Evolutionary conservation across 2,797 vertebrate species (phyloP), one percentile per base, ranked within the genome.

Genomic region (Anguilla pacifica): DNA sequence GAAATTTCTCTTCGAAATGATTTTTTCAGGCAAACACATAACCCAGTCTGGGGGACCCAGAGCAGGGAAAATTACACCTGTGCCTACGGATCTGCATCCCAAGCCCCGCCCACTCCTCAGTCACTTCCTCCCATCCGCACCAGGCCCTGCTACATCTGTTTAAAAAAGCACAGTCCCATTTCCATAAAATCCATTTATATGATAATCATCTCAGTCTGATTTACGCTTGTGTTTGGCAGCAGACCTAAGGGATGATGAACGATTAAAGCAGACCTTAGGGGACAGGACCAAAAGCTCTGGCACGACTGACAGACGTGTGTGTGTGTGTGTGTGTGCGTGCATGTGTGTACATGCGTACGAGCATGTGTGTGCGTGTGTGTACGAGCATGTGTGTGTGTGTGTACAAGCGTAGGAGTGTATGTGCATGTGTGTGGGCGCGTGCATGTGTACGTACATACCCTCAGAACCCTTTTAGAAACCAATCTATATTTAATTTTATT

Each of bases 171-270:
- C 83, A 89, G 84, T 3, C 1, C 3, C 39, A 92, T 93, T 90
- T 88, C 85, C 92, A 91, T 92, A 89, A 93, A 92, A 85, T 6
- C 81, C 64, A 92, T 93, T 92, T 91, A 91, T 89, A 92, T 92
- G 91, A 88, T 91, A 93, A 93, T 91, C 35, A 90, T 89, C 88
- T 61, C 43, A 88, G 87, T 84, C 64, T 31, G 83, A 77, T 81
- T 89, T 86, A 84, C 53, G 43, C 86, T 86, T 55, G 77, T 35
- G 64, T 59, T 86, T 72, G 86, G 83, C 87, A 88, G 88, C 87
- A 79, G 86, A 88, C 91, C 91, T 88, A 89, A 51, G 9, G 35
- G 70, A 74, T 15, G 70, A 39, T 74, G 31, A 74, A 39, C 70
- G 35, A 17, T 39, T 39, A 19, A 74, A 17, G 70, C 70, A 17